Base-by-base conservation (phyloP, 2,797 vertebrate genomes). In the Toxotes lorentzi region DNA sequence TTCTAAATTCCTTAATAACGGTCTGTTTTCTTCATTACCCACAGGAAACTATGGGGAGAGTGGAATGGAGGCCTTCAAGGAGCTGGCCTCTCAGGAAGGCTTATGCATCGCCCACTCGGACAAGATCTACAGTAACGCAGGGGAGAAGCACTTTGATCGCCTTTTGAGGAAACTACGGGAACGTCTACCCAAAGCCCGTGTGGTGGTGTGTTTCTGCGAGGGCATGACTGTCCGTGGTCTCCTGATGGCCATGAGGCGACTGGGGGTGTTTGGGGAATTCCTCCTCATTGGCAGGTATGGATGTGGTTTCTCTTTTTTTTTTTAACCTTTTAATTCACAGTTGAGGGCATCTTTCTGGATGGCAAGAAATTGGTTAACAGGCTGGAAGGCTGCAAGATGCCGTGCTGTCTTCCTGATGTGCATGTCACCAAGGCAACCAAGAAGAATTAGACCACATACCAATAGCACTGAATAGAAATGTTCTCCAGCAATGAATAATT, bases 111-210 rank as follows among this genome's bases (percentile, higher is more conserved):
- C 98, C 70, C 97, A 99, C 89, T 99, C 98, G 0, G 98, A 99
- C 94, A 99, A 99, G 92, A 99, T 99, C 95, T 99, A 99, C 95
- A 99, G 98, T 88, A 99, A 99, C 0, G 98, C 98, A 0, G 98
- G 97, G 0, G 98, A 99, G 86, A 98, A 97, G 91, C 97, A 97
- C 90, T 99, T 97, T 66, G 98, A 99, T 64, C 96, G 98, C 2
- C 96, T 99, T 43, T 93, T 99, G 57, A 95, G 96, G 86, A 99
- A 99, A 82, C 96, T 99, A 58, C 93, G 97, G 0, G 98, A 98
- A 76, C 95, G 98, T 40, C 87, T 99, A 16, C 98, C 98, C 83
- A 99, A 99, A 90, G 98, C 98, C 1, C 95, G 97, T 5, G 98
- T 99, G 74, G 98, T 99, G 60, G 95, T 99, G 81, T 99, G 98